Base-by-base conservation (phyloP, 2,888 invertebrate genomes). In the Macrosoma leucophasiata region DNA sequence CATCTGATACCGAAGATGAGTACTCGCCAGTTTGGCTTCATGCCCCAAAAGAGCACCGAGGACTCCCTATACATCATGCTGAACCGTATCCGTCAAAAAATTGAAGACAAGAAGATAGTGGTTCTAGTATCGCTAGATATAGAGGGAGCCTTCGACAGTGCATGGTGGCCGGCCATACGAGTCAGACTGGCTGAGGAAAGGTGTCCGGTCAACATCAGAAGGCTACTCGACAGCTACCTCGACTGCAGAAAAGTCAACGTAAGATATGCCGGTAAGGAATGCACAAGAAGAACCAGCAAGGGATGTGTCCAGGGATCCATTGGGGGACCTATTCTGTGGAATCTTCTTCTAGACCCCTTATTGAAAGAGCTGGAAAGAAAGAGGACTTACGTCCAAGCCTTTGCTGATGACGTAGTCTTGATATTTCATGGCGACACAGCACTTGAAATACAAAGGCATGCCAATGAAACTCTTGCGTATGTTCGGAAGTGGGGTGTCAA, bases 301-400 rank as follows among this genome's bases (percentile, higher is more conserved):
- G 36, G 41, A 4, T 42, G 42, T 13, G 33, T 42, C 1, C 42
- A 42, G 13, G 42, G 41, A 4, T 41, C 41, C 1, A 41, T 37
- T 8, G 37, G 34, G 9, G 41, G 41, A 2, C 41, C 37, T 1
- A 31, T 19, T 10, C 18, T 41, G 4, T 41, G 38, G 41, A 38
- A 19, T 9, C 3, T 19, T 9, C n/a, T n/a, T n/a, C n/a, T n/a
- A n/a, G n/a, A n/a, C n/a, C n/a, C n/a, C n/a, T n/a, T n/a, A n/a
- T n/a, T n/a, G n/a, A n/a, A n/a, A n/a, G n/a, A n/a, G n/a, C n/a
- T n/a, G n/a, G n/a, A n/a, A n/a, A n/a, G n/a, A n/a, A n/a, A n/a
- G n/a, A n/a, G n/a, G n/a, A n/a, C n/a, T n/a, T n/a, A n/a, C n/a
- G n/a, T n/a, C n/a, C n/a, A n/a, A n/a, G n/a, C n/a, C n/a, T n/a